Evolutionary conservation across 2,888 invertebrate genomes (phyloP), one percentile per base, ranked within the genome.

Genomic region (Listrodromus nycthemerus): DNA sequence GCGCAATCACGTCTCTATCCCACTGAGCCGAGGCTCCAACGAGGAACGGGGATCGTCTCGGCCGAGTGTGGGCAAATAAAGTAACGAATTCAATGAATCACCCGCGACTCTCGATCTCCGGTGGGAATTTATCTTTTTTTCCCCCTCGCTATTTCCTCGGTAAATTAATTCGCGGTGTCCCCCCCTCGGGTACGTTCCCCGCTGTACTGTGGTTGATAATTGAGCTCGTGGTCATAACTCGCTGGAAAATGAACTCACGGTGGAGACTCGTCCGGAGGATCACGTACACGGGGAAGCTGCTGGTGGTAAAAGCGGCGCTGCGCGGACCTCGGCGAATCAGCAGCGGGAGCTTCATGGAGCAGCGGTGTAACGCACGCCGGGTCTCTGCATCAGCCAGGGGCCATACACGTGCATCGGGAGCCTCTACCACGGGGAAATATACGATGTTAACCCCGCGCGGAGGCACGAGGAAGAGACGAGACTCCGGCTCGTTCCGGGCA

Each of bases 321-420:
- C 30, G 65, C 37, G 33, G 37, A 65, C 33, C 33, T 50, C 37
- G 65, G 65, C 48, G 48, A 30, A 74, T 61, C 48, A 30, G 45
- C 70, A 24, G 71, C 48, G 48, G 30, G 19, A 16, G 5, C 69
- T 30, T 74, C 74, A 37, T 37, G 37, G 8, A 10, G 37, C 37
- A 37, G 37, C 37, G 37, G 16, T 74, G 74, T 74, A 74, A 74
- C 63, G 65, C 65, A 74, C 65, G 65, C 74, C 65, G 73, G 55
- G 79, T 69, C 78, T 70, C 45, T 65, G 77, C 70, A 81, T 74
- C 69, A 74, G 81, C 84, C 81, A 81, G 84, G 33, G 84, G 81
- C 84, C 70, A 81, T 84, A 84, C 84, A 84, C 84, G 84, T 81
- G 84, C 84, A 84, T 63, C 74, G 58, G 58, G 74, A 78, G 74